Evolutionary conservation across 2,797 vertebrate genomes (phyloP).

Genomic region (Tadarida brasiliensis): DNA sequence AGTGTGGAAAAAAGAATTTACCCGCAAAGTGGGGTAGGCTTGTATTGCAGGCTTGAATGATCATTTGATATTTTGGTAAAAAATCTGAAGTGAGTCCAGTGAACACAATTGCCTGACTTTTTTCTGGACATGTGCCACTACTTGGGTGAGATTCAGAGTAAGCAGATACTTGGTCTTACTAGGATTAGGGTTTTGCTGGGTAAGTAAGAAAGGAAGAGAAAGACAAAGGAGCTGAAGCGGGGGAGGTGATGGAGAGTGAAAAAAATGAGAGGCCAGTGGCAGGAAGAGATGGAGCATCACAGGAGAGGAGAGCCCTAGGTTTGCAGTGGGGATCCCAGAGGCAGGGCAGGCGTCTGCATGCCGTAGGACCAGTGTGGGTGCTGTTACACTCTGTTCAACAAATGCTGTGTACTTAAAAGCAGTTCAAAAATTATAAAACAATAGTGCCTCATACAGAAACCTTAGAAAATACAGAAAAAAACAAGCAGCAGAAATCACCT

Average conservation of each 20-base stretch:
- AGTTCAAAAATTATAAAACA: background rate
- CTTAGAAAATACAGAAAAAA: background rate
- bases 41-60: background rate
- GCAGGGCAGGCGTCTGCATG: accelerated
- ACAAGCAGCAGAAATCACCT: background rate
- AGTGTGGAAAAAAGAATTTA: background rate
- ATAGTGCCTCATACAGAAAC: background rate
- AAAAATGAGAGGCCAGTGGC: too few species aligned
- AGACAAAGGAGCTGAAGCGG: background rate
- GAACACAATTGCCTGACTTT: background rate
- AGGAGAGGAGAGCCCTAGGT: too few species aligned
- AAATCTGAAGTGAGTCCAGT: background rate
- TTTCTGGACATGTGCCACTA: background rate
- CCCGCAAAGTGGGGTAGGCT: background rate
- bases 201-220: background rate
- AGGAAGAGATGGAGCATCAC: background rate
- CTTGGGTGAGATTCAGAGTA: background rate
- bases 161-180: background rate
- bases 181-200: background rate
- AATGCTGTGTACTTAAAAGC: background rate
- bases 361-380: background rate
- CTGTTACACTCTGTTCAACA: background rate
- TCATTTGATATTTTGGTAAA: background rate
- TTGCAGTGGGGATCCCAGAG: too few species aligned
- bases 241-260: background rate